phyloP scores from a whole-genome alignment of 2,888 invertebrate species.

The Idaea straminata region DNA sequence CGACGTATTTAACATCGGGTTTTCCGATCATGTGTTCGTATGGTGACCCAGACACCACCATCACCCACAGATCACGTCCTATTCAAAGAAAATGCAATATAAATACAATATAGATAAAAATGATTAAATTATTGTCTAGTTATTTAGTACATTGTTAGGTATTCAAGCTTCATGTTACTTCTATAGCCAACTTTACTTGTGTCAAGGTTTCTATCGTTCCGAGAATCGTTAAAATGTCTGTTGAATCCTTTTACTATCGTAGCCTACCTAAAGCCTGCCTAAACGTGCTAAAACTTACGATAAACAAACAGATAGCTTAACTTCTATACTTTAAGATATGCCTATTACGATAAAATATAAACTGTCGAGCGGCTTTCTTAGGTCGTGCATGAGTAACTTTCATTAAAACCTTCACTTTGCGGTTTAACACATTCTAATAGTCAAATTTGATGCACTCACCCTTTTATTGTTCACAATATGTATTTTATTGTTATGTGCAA shows the following conservation, averaged over 20 bases:
- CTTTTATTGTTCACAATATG: neutral
- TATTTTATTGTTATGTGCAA: neutral
- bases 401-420: neutral
- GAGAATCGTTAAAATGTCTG: neutral
- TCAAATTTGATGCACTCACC: neutral
- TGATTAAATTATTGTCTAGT: neutral
- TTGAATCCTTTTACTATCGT: neutral
- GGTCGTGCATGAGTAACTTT: neutral
- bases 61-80: slow-evolving; percentile 96
- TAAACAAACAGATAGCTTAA: no score
- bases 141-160: neutral
- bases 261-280: neutral
- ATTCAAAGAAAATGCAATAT: slow-evolving; percentile 10
- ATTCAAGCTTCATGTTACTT: neutral
- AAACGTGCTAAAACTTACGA: neutral
- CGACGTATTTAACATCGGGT: slow-evolving; percentile 98
- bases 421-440: neutral
- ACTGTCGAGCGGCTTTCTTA: neutral
- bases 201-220: slow-evolving; percentile 5
- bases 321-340: neutral
- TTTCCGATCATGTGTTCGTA: slow-evolving; percentile 96
- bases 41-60: slow-evolving; percentile 94
- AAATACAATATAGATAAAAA: no score
- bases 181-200: slow-evolving; percentile 6
- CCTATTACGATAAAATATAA: neutral